Conservation (phyloP, 2,888 invertebrate species). For the Leucophora obtusa region DNA sequence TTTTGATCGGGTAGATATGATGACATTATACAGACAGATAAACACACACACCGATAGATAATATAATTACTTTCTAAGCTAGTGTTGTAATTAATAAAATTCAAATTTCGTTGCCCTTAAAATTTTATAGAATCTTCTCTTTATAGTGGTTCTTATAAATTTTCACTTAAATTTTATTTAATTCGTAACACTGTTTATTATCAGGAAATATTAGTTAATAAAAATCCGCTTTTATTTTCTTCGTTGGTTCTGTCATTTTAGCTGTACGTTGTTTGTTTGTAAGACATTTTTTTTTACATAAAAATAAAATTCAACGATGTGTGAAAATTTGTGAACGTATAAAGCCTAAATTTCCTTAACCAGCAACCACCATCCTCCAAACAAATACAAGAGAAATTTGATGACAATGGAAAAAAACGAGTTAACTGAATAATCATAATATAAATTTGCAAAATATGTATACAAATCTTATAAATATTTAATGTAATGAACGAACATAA, state of each 20-base stretch:
- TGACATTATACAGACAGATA: no score
- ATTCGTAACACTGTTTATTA: not conserved
- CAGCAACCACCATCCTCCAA: not conserved
- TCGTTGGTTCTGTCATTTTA: not conserved
- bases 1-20: no score
- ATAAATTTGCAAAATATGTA: conserved; percentile 23
- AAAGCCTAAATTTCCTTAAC: conserved; percentile 7
- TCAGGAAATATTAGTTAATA: conserved; percentile 29
- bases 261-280: conserved; percentile 6
- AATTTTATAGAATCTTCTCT: no score
- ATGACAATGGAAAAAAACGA: conserved; percentile 30
- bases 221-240: conserved; percentile 13
- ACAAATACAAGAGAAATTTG: not conserved
- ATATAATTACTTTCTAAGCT: no score
- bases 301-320: conserved; percentile 60
- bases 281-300: conserved; percentile 32
- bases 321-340: conserved; percentile 56
- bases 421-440: conserved; percentile 49
- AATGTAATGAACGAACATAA: conserved; percentile 46
- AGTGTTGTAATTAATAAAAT: no score
- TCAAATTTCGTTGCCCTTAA: no score
- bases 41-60: no score
- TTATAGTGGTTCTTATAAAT: no score
- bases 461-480: conserved; percentile 55
- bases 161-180: no score